Evolutionary conservation across 2,113 vertebrate species (phyloP).

Genomic region (Ciconia maguari): DNA sequence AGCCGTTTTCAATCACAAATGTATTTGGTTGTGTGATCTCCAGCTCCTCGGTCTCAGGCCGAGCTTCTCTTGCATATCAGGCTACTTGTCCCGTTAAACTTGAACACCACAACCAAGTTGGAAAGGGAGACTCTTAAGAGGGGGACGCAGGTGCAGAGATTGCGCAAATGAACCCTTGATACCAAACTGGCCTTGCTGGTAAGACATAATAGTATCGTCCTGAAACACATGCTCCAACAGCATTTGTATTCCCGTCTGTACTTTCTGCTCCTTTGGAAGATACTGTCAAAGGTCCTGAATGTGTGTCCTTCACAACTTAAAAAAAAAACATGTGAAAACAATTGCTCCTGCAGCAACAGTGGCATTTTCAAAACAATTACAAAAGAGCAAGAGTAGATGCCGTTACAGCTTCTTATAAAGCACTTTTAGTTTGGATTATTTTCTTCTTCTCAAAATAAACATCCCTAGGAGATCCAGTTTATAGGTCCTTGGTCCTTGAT

Average conservation of each 20-base stretch:
- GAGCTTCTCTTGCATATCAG: background rate
- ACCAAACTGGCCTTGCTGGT: background rate
- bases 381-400: background rate
- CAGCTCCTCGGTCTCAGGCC: background rate
- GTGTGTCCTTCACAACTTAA: background rate
- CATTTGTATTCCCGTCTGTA: background rate
- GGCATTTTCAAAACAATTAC: background rate
- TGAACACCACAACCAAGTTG: background rate
- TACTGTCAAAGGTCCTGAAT: background rate
- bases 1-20: background rate
- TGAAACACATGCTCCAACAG: rapidly evolving
- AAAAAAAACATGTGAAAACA: background rate
- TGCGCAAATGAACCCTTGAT: background rate
- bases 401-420: background rate
- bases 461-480: background rate
- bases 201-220: background rate
- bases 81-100: background rate
- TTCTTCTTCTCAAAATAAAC: background rate
- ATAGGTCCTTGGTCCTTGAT: background rate
- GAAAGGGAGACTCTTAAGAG: background rate
- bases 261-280: background rate
- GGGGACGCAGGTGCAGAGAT: background rate
- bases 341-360: background rate
- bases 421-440: background rate
- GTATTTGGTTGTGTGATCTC: background rate